These are phyloP conservation scores for Callosobruchus maculatus DNA, from an alignment of 2,888 invertebrate genomes.

Conservation along the genomic window DNA sequence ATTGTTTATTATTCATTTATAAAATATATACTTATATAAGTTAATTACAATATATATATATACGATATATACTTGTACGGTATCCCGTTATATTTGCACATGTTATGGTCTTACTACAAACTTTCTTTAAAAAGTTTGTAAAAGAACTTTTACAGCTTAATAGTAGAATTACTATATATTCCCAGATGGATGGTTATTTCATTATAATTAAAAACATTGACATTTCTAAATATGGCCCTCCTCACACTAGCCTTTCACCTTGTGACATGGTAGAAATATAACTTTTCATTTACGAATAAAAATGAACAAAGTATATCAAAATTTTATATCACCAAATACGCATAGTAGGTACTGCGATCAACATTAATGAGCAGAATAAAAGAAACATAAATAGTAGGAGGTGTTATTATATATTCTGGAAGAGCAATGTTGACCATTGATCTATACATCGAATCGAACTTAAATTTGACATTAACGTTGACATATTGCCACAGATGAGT, in stretches of 20 bases:
- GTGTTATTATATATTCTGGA: too few relatives aligned
- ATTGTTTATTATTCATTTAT: not conserved
- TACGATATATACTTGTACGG: not conserved
- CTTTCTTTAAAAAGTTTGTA: not conserved
- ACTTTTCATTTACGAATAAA: too few relatives aligned
- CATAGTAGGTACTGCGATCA: too few relatives aligned
- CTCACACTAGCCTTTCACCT: not conserved
- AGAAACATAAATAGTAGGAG: too few relatives aligned
- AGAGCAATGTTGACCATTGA: too few relatives aligned
- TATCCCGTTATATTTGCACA: not conserved
- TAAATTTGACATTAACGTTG: too few relatives aligned
- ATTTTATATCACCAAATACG: too few relatives aligned
- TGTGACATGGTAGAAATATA: not conserved
- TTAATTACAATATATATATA: not conserved
- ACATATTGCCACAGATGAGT: too few relatives aligned
- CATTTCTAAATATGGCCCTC: not conserved
- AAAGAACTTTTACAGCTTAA: not conserved
- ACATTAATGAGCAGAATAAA: too few relatives aligned
- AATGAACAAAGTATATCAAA: too few relatives aligned
- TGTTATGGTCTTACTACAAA: not conserved
- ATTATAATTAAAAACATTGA: not conserved
- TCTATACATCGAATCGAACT: too few relatives aligned
- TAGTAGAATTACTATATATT: not conserved
- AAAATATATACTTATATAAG: not conserved
- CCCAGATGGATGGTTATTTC: not conserved